Evolutionary conservation across 2,797 vertebrate genomes (phyloP), one percentile per base, ranked within the genome.

Genomic region (Anomalospiza imberbis): DNA sequence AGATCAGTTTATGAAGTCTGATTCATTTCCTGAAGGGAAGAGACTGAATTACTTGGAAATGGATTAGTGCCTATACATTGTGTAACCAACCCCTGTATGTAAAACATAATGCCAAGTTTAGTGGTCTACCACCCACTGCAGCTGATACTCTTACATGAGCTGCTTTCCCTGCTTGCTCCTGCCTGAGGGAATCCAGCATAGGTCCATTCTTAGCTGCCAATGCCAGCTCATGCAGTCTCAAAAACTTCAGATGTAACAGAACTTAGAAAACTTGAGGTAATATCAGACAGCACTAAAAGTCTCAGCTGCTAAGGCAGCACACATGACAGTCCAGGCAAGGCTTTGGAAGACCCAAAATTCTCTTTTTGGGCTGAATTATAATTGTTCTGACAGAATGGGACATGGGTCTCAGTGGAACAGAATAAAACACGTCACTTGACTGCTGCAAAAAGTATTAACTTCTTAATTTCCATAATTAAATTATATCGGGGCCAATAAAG

Each of bases 11-110:
- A 88, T 44, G 26, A 94, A 89, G 44, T 55, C 87, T 66, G 85
- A 93, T 83, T 94, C 50, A 89, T 53, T 93, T 92, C 82, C 82
- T 72, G 73, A 84, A 66, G 53, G 54, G 47, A 91, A 79, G 57
- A 77, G 68, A 51, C 17, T 21, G 25, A 7, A 7, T 18, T 80
- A 86, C 58, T 51, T 3, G 7, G 65, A 88, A 88, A 83, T 26
- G 38, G 61, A 58, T 74, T 51, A 34, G 44, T 22, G 36, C 45
- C 65, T 87, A 85, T 74, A 55, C 1, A 17, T 74, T 58, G 34
- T 48, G 28, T 76, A 93, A 89, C 38, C 70, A 85, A 28, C 9
- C 54, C 17, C 24, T 75, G n/a, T 40, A 29, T 3, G 3, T 42
- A 71, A 71, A 14, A 54, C 3, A 2, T 24, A 36, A 22, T 42